These are phyloP conservation scores for Dione juno DNA, from an alignment of 2,888 invertebrate species.

Conservation along the genomic window DNA sequence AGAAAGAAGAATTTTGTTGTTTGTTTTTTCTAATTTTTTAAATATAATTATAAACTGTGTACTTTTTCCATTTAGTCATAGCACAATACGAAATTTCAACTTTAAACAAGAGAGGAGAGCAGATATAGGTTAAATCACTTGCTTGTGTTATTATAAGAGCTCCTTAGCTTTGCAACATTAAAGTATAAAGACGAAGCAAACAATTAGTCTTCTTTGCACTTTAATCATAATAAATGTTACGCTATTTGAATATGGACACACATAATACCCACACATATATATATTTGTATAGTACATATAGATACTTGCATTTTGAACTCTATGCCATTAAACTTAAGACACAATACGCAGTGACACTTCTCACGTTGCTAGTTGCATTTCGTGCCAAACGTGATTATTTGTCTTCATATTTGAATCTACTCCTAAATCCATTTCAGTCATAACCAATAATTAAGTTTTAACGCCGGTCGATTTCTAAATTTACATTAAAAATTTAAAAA, in stretches of 20 bases:
- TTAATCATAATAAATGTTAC: conserved; percentile 20
- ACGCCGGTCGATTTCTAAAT: neutral
- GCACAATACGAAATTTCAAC: conserved; percentile 25
- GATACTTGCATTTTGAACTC: conserved; percentile 25
- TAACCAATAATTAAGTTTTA: neutral
- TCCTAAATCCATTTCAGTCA: conserved; percentile 43
- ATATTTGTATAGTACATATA: conserved; percentile 18
- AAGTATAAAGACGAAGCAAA: conserved; percentile 29
- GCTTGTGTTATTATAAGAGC: conserved; percentile 20
- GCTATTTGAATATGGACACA: conserved; percentile 34
- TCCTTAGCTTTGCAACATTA: conserved; percentile 23
- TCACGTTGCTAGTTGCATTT: conserved; percentile 59
- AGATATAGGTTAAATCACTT: conserved; percentile 22
- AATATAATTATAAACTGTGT: conserved; percentile 10
- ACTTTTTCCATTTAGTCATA: conserved; percentile 24
- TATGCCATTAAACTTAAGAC: conserved; percentile 50
- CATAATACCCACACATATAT: conserved; percentile 20
- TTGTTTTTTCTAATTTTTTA: neutral
- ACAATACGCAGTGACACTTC: conserved; percentile 66
- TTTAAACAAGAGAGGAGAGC: conserved; percentile 16
- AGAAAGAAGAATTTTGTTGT: conserved; percentile 19
- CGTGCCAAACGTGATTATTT: conserved; percentile 52
- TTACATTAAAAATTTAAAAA: neutral
- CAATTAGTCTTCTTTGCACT: conserved; percentile 26
- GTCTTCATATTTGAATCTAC: conserved; percentile 37